Evolutionary conservation across 2,797 vertebrate species (phyloP).

Genomic region (Halcyon badia): DNA sequence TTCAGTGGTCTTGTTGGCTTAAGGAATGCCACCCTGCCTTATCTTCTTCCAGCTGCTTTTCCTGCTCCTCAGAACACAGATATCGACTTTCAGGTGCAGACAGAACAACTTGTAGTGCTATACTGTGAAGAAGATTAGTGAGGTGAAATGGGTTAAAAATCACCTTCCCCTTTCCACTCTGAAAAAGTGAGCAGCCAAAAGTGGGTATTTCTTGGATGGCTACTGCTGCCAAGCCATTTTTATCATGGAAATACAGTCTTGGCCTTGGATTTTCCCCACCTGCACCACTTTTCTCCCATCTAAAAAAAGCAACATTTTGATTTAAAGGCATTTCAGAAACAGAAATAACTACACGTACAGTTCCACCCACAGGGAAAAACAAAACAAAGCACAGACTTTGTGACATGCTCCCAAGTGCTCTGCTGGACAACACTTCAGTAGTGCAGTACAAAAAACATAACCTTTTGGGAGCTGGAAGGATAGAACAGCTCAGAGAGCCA

Average conservation of each 20-base stretch:
- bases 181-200: background rate
- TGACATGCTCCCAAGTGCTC: background rate
- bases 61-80: background rate
- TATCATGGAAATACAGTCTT: background rate
- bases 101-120: background rate
- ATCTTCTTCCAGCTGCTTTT: background rate
- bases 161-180: background rate
- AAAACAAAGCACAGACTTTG: background rate
- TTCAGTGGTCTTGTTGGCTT: background rate
- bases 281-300: background rate
- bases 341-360: background rate
- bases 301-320: background rate
- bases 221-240: background rate
- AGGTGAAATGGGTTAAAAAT: background rate
- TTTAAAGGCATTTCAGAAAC: background rate
- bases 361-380: background rate
- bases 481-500: background rate
- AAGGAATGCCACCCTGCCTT: background rate
- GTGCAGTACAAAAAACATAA: background rate
- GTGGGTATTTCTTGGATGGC: background rate
- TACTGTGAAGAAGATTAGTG: background rate
- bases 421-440: background rate
- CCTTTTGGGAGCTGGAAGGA: background rate
- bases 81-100: background rate
- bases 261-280: background rate